These are phyloP conservation scores for Drosophila ustulata DNA, from an alignment of 2,888 invertebrate species.

Conservation along the genomic window DNA sequence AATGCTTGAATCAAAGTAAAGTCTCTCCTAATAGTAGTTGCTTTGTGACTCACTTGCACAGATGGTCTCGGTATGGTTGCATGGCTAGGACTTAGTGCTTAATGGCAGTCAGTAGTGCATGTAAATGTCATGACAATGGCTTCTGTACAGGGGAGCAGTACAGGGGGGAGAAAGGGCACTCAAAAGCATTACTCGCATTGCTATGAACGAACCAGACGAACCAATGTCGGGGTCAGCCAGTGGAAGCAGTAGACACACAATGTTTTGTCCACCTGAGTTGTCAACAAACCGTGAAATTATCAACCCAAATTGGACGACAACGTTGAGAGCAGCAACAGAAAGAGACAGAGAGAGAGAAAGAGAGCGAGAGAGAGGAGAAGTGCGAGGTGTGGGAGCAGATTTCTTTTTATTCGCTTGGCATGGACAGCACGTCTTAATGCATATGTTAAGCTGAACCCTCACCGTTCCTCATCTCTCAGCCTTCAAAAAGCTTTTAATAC, in stretches of 20 bases:
- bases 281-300: slow-evolving; percentile 83
- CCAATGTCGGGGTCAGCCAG: slow-evolving; percentile 40
- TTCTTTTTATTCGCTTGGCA: slow-evolving; percentile 34
- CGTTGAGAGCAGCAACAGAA: slow-evolving; percentile 30
- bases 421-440: slow-evolving; percentile 54
- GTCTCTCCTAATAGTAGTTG: slow-evolving; percentile 49
- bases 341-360: not conserved
- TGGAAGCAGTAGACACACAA: slow-evolving; percentile 39
- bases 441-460: slow-evolving; percentile 67
- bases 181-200: slow-evolving; percentile 56
- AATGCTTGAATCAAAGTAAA: slow-evolving; percentile 64
- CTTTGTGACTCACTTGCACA: slow-evolving; percentile 36
- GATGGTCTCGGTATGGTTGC: slow-evolving; percentile 26
- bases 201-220: slow-evolving; percentile 40
- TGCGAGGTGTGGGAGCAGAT: not conserved
- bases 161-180: slow-evolving; percentile 22
- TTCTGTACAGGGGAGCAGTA: slow-evolving; percentile 7
- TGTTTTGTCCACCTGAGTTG: slow-evolving; percentile 80
- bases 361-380: not conserved
- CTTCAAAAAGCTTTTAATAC: slow-evolving; percentile 77
- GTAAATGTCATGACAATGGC: slow-evolving; percentile 79
- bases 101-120: slow-evolving; percentile 76
- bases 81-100: slow-evolving; percentile 71
- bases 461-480: not conserved
- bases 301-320: slow-evolving; percentile 74